Evolutionary conservation across 2,113 vertebrate species (phyloP).

Genomic region (Lagenorhynchus albirostris): DNA sequence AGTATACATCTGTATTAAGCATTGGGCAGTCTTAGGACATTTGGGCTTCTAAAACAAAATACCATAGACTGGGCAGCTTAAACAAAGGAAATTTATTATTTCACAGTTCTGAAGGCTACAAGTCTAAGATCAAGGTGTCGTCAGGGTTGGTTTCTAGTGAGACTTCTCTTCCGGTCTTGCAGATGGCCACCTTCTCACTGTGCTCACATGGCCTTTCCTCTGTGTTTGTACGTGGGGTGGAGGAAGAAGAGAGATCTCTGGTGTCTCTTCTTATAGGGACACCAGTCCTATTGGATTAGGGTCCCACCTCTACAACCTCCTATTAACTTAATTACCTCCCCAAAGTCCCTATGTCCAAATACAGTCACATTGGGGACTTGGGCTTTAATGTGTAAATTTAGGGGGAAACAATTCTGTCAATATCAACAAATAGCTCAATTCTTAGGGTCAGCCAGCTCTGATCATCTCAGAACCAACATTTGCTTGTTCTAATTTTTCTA

Average conservation of each 20-base stretch:
- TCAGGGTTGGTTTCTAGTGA: neutral
- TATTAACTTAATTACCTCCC: neutral
- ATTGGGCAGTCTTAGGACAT: neutral
- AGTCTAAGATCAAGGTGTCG: neutral
- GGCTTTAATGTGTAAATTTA: neutral
- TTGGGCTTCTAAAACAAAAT: neutral
- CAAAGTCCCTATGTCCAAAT: neutral
- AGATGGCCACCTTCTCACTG: neutral
- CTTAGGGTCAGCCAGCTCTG: neutral
- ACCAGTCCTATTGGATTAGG: neutral
- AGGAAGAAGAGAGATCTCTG: neutral
- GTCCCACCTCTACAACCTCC: neutral
- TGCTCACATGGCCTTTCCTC: neutral
- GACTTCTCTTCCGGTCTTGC: neutral
- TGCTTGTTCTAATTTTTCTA: neutral
- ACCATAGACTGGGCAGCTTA: neutral
- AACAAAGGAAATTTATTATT: neutral
- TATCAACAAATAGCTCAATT: neutral
- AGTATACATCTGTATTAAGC: neutral
- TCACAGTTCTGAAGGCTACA: neutral
- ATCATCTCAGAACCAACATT: neutral
- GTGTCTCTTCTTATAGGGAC: neutral
- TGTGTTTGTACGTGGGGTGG: rapidly evolving
- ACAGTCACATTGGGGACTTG: neutral
- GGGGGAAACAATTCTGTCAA: neutral